Conservation (phyloP, 2,888 invertebrate species). For the Choreutis nemorana region DNA sequence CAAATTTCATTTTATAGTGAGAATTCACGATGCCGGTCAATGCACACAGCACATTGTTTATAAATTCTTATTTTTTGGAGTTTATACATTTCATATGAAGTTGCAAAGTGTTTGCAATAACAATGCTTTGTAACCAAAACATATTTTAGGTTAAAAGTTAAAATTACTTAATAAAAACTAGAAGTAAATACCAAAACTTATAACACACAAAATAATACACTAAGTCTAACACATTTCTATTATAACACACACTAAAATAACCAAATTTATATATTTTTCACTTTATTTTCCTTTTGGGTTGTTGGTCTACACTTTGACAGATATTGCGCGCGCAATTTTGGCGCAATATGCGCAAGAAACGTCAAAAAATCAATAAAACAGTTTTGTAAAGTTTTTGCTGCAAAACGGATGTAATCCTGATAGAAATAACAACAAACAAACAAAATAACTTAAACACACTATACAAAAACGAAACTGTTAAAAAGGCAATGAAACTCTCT, state of each 20-base stretch:
- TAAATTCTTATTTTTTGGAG: too few relatives aligned
- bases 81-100: too few relatives aligned
- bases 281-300: constrained; percentile 18
- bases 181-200: background rate
- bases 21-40: too few relatives aligned
- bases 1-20: constrained; percentile 35
- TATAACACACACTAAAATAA: too few relatives aligned
- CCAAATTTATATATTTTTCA: constrained; percentile 8
- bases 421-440: too few relatives aligned
- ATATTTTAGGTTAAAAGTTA: too few relatives aligned
- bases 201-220: background rate
- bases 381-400: constrained; percentile 1
- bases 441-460: too few relatives aligned
- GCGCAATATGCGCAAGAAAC: constrained; percentile 20
- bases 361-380: constrained; percentile 39
- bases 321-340: constrained; percentile 35
- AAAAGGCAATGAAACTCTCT: too few relatives aligned
- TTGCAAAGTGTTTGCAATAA: too few relatives aligned
- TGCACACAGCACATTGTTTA: too few relatives aligned
- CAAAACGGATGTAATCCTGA: background rate
- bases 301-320: constrained; percentile 22
- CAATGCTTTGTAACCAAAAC: background rate
- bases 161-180: too few relatives aligned
- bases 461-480: too few relatives aligned
- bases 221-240: background rate